Percentiles rank a stretch among this genome's conserved stretches.
These are phyloP conservation scores for Atta texana DNA, from an alignment of 1,140 invertebrate genomes.

Conservation along the genomic window DNA sequence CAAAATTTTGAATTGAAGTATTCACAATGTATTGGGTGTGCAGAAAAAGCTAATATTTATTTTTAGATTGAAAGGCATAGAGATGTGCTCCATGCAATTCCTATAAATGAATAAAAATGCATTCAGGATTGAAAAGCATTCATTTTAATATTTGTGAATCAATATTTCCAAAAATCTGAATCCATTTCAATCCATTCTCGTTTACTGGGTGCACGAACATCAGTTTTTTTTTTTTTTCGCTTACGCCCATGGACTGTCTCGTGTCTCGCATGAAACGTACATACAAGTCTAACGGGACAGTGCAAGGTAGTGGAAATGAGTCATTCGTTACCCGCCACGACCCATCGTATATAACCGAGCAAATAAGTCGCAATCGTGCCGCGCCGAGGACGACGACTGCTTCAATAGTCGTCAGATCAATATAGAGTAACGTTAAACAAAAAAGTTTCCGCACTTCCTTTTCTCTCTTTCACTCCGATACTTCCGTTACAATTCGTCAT, in stretches of 20 bases:
- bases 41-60: no score
- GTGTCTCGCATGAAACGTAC: slow-evolving; percentile 18
- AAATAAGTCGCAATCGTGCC: slow-evolving; percentile 54
- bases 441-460: neutral
- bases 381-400: slow-evolving; percentile 25
- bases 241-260: slow-evolving; percentile 2
- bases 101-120: no score
- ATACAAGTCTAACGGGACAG: slow-evolving; percentile 28
- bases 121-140: no score
- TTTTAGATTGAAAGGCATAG: no score
- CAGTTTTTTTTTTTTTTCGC: slow-evolving; percentile 11
- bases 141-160: no score
- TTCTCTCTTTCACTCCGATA: neutral
- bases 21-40: no score
- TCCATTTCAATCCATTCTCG: no score
- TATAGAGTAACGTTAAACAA: neutral
- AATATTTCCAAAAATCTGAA: no score
- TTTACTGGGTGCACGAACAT: neutral
- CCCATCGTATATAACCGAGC: slow-evolving; percentile 34
- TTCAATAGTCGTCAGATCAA: neutral
- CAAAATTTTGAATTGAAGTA: no score
- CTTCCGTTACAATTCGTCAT: neutral
- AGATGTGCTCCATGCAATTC: no score
- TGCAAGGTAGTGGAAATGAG: slow-evolving; percentile 59
- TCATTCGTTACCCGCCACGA: slow-evolving; percentile 49